A percentile compares a stretch with the other conserved stretches of the same genome.
Evolutionary conservation across 2,797 vertebrate genomes (phyloP).

Genomic region (Huso huso): DNA sequence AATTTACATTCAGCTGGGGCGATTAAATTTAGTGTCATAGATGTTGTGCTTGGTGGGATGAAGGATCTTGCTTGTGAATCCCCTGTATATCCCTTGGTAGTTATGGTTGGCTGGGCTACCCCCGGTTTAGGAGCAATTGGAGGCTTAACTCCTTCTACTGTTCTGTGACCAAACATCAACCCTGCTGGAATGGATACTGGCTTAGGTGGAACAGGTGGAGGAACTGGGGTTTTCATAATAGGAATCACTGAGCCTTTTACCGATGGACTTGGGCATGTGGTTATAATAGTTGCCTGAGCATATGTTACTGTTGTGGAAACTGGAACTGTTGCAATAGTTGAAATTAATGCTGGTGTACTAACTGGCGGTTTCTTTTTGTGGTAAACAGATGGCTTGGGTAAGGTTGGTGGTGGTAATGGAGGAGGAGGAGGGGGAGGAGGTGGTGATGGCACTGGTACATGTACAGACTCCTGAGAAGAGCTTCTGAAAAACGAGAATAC

Average conservation of each 20-base stretch:
- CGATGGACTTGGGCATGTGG: conserved; percentile 47
- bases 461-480: conserved; percentile 70
- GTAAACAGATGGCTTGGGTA: conserved; percentile 1
- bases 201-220: conserved; percentile 91
- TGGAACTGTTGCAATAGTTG: conserved; percentile 4
- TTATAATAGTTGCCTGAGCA: conserved; percentile 15
- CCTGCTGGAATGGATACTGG: conserved; percentile 83
- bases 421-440: background rate
- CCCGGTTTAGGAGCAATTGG: conserved; percentile 82
- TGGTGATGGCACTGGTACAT: conserved; percentile 12
- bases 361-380: conserved; percentile 25
- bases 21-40: conserved; percentile 78
- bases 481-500: conserved; percentile 58
- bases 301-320: conserved; percentile 15
- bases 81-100: conserved; percentile 37
- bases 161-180: conserved; percentile 81
- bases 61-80: conserved; percentile 69
- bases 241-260: conserved; percentile 38
- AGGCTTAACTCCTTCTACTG: conserved; percentile 76
- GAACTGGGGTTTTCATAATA: conserved; percentile 59
- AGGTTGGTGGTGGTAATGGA: conserved; percentile 15
- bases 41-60: conserved; percentile 64
- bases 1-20: conserved; percentile 73
- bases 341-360: conserved; percentile 49
- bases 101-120: conserved; percentile 41